A percentile compares a stretch with the other conserved stretches of the same genome.
Conservation (phyloP, 2,113 vertebrate species). For the Xenopus tropicalis region UCB_Xtro_10.0 CM004443.2:174817001-174817500, state of each 20-base stretch:
- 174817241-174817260: slow-evolving; percentile 38
- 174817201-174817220: too few species aligned
- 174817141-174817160: too few species aligned
- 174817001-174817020: slow-evolving; percentile 6
- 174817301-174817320: slow-evolving; percentile 40
- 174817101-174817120: background rate
- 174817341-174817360: slow-evolving; percentile 40
- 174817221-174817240: slow-evolving; percentile 16
- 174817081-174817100: background rate
- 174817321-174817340: slow-evolving; percentile 32
- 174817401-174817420: slow-evolving; percentile 38
- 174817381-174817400: slow-evolving; percentile 35
- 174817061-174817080: background rate
- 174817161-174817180: too few species aligned
- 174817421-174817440: slow-evolving; percentile 21
- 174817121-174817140: background rate
- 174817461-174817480: slow-evolving; percentile 21
- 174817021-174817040: background rate
- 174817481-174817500: slow-evolving; percentile 23
- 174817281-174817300: slow-evolving; percentile 36
- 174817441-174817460: slow-evolving; percentile 5
- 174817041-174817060: background rate
- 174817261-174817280: slow-evolving; percentile 21
- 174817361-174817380: slow-evolving; percentile 19
- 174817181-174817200: too few species aligned